Percentiles rank a stretch among this genome's conserved stretches.
Conservation (phyloP, 2,797 vertebrate species). For the Fistularia tabacaria region DNA sequence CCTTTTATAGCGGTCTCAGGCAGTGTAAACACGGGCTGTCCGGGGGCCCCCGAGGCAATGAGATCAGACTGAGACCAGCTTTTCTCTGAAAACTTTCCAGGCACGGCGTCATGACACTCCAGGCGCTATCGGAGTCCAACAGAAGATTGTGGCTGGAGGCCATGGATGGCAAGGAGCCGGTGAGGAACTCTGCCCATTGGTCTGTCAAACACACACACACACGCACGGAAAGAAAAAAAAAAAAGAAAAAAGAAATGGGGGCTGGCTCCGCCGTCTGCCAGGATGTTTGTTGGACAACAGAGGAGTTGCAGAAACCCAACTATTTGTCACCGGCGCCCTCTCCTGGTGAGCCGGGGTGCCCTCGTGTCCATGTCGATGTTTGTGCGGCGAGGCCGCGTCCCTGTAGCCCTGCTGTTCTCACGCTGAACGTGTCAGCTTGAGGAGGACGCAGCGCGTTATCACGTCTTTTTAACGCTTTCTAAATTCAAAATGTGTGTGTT, state of each 20-base stretch:
- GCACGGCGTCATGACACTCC: constrained; percentile 93
- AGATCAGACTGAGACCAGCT: constrained; percentile 60
- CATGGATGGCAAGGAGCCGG: constrained; percentile 99
- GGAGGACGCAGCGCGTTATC: no score
- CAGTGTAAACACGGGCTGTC: constrained; percentile 59
- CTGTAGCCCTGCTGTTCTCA: no score
- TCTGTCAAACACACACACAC: constrained; percentile 19
- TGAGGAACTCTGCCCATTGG: constrained; percentile 69
- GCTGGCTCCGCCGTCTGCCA: not conserved
- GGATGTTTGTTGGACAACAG: constrained; percentile 9
- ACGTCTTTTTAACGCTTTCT: no score
- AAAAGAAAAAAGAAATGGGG: no score
- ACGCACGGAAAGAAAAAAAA: no score
- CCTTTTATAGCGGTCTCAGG: constrained; percentile 59
- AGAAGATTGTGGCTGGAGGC: constrained; percentile 96
- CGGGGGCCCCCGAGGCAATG: constrained; percentile 43
- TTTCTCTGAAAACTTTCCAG: constrained; percentile 73
- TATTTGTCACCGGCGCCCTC: constrained; percentile 45
- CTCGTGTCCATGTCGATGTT: no score
- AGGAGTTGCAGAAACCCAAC: constrained; percentile 4
- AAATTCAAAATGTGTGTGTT: no score
- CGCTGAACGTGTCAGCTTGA: no score
- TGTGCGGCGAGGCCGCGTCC: no score
- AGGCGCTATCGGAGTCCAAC: constrained; percentile 94
- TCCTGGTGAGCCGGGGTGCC: constrained; percentile 29